A percentile compares a stretch with the other conserved stretches of the same genome.
phyloP scores from a whole-genome alignment of 2,888 invertebrate species.

The Cephalotes varians region DNA sequence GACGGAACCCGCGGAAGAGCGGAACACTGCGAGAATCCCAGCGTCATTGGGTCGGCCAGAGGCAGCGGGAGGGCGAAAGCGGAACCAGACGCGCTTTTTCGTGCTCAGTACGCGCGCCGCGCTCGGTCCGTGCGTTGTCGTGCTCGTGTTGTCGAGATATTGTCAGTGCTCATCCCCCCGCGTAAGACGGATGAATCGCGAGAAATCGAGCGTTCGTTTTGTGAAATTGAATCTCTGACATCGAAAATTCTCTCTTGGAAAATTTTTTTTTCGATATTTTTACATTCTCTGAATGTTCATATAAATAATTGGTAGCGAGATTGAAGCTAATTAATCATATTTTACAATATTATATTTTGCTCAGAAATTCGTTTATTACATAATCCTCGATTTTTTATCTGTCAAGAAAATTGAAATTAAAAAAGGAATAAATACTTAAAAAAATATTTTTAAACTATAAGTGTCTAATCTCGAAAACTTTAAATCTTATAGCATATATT shows the following conservation, averaged over 20 bases:
- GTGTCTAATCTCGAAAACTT: background rate
- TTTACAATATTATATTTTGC: background rate
- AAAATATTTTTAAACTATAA: background rate
- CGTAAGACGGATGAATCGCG: background rate
- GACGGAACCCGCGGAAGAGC: constrained; percentile 67
- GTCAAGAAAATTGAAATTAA: background rate
- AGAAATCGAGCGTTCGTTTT: background rate
- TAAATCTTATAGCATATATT: background rate
- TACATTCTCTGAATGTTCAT: background rate
- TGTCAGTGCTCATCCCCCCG: constrained; percentile 11
- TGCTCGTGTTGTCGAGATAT: background rate
- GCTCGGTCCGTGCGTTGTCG: constrained; percentile 67
- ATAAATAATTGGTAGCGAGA: background rate
- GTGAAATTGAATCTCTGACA: background rate
- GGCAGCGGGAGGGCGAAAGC: constrained; percentile 61
- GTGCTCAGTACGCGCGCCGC: constrained; percentile 76
- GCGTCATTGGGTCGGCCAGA: constrained; percentile 34
- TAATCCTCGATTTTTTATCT: background rate
- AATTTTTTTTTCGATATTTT: background rate
- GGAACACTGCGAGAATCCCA: constrained; percentile 68
- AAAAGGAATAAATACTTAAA: too few relatives aligned
- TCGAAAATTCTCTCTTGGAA: background rate
- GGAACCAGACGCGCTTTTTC: constrained; percentile 67
- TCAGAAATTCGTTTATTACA: background rate
- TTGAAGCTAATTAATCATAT: background rate